Evolutionary conservation across 1,140 invertebrate species (phyloP).

Genomic region (Bombus difficillimus): DNA sequence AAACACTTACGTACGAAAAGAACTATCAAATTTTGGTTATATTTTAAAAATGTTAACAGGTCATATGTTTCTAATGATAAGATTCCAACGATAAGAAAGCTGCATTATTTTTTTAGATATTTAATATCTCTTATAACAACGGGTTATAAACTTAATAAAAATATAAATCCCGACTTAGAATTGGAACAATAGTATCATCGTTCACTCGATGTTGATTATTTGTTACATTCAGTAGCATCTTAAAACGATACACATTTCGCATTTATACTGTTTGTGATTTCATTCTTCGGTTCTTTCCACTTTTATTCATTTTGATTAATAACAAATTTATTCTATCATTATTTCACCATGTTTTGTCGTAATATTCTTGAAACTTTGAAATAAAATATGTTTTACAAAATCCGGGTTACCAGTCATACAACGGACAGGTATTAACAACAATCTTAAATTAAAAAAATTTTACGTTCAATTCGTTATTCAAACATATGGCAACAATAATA

Average conservation of each 20-base stretch:
- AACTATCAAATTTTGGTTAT: background rate
- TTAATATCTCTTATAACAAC: background rate
- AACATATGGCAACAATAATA: background rate
- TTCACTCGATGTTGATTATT: background rate
- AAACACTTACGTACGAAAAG: too few species aligned
- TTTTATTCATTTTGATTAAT: background rate
- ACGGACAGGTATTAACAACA: background rate
- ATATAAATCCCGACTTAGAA: conserved; percentile 12
- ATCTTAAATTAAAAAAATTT: too few species aligned
- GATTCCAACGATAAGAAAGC: too few species aligned
- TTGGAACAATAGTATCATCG: background rate
- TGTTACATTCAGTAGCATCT: background rate
- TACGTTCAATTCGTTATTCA: background rate
- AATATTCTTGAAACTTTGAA: background rate
- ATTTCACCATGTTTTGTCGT: background rate
- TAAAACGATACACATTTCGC: background rate
- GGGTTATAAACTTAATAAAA: conserved; percentile 10
- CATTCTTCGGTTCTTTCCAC: background rate
- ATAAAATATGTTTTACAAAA: too few species aligned
- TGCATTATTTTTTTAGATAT: background rate
- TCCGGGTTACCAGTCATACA: background rate
- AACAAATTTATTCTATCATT: background rate
- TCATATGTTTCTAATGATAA: background rate
- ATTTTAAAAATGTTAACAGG: background rate
- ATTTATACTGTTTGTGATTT: background rate